A percentile compares a stretch with the other conserved stretches of the same genome.
These are phyloP conservation scores for Drosophila pandora DNA, from an alignment of 1,140 invertebrate genomes.

Conservation along the genomic window DNA sequence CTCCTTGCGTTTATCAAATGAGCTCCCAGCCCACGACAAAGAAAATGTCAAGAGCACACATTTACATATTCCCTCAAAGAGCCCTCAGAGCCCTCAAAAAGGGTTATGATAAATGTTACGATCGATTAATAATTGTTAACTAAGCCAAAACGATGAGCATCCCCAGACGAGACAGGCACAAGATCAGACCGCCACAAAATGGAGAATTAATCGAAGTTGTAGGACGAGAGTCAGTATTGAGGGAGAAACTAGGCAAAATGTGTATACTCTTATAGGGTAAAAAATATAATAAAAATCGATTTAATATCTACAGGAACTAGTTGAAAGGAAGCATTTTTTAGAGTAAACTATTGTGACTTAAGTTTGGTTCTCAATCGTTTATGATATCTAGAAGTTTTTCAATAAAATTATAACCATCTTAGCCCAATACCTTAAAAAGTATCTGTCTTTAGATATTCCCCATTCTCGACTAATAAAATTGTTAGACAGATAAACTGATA, in stretches of 20 bases:
- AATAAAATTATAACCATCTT: neutral
- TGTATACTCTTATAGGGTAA: slow-evolving; percentile 5
- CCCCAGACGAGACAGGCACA: slow-evolving; percentile 30
- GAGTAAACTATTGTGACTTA: too few species aligned
- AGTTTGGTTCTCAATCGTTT: too few species aligned
- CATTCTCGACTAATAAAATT: slow-evolving; percentile 68
- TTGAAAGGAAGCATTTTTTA: too few species aligned
- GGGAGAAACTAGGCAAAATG: neutral
- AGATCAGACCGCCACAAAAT: slow-evolving; percentile 32
- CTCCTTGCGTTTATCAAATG: slow-evolving; percentile 40
- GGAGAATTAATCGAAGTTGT: slow-evolving; percentile 27
- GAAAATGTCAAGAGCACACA: slow-evolving; percentile 50
- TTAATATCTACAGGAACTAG: too few species aligned
- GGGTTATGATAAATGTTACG: slow-evolving; percentile 80
- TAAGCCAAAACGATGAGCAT: slow-evolving; percentile 63
- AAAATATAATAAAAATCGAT: neutral
- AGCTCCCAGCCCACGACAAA: slow-evolving; percentile 35
- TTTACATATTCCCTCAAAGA: slow-evolving; percentile 65
- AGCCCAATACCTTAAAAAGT: neutral
- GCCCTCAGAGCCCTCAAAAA: slow-evolving; percentile 10
- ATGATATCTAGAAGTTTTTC: too few species aligned
- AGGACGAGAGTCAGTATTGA: neutral
- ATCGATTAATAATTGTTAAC: slow-evolving; percentile 83
- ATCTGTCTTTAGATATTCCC: neutral
- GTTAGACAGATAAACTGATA: slow-evolving; percentile 68